A percentile compares a stretch with the other conserved stretches of the same genome.
Conservation (phyloP, 2,797 vertebrate genomes). For the Anomalospiza imberbis region DNA sequence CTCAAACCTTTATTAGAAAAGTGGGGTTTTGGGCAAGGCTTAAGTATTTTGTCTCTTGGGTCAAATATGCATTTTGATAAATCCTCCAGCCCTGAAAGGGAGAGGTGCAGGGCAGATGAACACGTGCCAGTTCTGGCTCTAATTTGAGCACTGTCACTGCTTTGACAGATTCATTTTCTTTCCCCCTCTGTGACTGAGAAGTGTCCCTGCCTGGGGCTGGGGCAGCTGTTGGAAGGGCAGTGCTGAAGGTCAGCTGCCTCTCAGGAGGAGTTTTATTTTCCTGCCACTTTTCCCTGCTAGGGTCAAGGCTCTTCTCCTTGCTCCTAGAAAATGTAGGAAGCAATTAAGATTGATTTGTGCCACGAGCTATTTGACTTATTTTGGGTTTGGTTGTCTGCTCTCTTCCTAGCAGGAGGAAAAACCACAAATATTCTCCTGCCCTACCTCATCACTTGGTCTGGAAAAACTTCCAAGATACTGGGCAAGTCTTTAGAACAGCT, state of each 20-base stretch:
- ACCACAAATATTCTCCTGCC: fast-evolving
- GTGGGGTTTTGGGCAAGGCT: neutral
- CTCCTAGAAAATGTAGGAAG: slow-evolving; percentile 49
- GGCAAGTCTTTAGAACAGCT: neutral
- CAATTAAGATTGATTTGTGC: slow-evolving; percentile 63
- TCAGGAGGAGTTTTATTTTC: slow-evolving; percentile 51
- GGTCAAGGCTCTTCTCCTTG: slow-evolving; percentile 55
- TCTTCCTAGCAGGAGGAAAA: neutral
- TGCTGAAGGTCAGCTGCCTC: slow-evolving; percentile 40
- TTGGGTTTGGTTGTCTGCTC: slow-evolving; percentile 5
- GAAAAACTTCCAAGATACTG: neutral
- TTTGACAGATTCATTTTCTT: slow-evolving; percentile 46
- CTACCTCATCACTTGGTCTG: neutral
- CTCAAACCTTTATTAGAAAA: neutral
- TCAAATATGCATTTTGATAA: neutral
- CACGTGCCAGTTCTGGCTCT: neutral
- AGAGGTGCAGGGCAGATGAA: neutral
- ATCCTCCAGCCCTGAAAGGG: neutral
- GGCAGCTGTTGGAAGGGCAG: slow-evolving; percentile 33
- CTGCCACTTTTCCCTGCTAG: slow-evolving; percentile 36
- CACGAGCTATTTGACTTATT: slow-evolving; percentile 13
- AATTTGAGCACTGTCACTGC: neutral
- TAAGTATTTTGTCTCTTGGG: neutral
- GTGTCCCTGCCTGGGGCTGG: slow-evolving; percentile 32
- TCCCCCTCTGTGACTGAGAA: slow-evolving; percentile 23